Conservation (phyloP, 2,113 vertebrate species). For the Actinemys pallida region DNA sequence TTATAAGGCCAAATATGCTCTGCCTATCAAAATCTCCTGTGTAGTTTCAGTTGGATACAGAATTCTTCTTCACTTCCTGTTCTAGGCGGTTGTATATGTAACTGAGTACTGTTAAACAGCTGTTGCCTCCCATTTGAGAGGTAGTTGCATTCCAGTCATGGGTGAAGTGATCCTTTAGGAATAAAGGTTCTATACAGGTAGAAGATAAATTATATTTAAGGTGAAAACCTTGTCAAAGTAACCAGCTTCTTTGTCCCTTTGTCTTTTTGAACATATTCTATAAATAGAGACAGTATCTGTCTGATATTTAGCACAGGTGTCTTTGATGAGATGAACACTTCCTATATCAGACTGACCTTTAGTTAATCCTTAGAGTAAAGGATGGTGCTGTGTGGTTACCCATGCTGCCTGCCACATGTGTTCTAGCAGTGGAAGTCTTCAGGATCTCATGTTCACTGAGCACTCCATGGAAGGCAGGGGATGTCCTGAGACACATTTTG, state of each 20-base stretch:
- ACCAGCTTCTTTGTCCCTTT: not conserved
- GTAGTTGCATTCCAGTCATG: not conserved
- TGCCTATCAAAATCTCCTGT: not conserved
- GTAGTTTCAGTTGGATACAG: not conserved
- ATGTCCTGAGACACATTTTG: conserved; percentile 3
- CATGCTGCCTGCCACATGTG: not conserved
- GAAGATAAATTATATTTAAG: not conserved
- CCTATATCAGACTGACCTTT: not conserved
- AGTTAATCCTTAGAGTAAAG: conserved; percentile 21
- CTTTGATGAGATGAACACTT: not conserved
- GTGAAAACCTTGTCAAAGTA: not conserved
- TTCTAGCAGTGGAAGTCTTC: conserved; percentile 7
- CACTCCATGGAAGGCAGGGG: conserved; percentile 2
- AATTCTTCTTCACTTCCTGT: not conserved
- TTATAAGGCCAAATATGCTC: too few relatives aligned
- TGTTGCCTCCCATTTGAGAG: not conserved
- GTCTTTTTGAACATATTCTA: not conserved
- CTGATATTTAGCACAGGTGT: not conserved
- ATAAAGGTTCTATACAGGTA: not conserved
- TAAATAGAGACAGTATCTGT: not conserved
- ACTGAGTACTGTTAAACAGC: not conserved
- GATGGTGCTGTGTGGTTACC: not conserved
- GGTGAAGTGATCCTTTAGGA: not conserved
- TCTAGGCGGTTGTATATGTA: not conserved
- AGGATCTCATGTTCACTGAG: not conserved